Evolutionary conservation across 2,888 invertebrate genomes (phyloP), one percentile per base, ranked within the genome.

Genomic region (Parascotia fuliginaria): DNA sequence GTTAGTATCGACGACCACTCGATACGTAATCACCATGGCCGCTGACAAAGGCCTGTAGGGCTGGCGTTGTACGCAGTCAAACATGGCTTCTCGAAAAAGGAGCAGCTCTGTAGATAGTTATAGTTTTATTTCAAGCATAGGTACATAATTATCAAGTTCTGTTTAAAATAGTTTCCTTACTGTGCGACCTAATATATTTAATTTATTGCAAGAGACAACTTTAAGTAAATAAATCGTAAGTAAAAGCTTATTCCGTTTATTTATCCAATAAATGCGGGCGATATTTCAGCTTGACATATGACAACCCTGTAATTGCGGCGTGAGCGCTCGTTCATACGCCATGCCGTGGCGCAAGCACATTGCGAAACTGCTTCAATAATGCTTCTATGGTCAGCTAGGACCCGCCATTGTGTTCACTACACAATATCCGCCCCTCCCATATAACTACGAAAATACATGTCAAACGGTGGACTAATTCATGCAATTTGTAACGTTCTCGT

Each of bases 351-450:
- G 80, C 77, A 80, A 79, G 62, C 53, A 22, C 44, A 46, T 85
- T 83, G 73, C 73, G 77, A 79, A 79, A 84, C 73, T 72, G 72
- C 75, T 73, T 74, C 75, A 69, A 65, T 75, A 79, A 65, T 72
- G 68, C 63, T 31, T 68, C 62, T 76, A 70, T 77, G 82, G 81
- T 75, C 81, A 78, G 72, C 65, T 75, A 77, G 65, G 73, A 74
- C 60, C 64, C 24, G 53, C 64, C 68, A 81, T 83, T 82, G 81
- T 82, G 65, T 70, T 42, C 27, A 43, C 55, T 58, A 31, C 43
- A 61, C 61, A 61, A 69, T 56, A 64, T 65, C 60, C 46, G 53
- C 43, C 33, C 47, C 33, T 41, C 22, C 16, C 39, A 31, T 7
- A 39, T 15, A 32, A 27, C 6, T 3, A 52, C n/a, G n/a, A 34